Base-by-base conservation (phyloP, 2,888 invertebrate species). In the Thecophora atra region DNA sequence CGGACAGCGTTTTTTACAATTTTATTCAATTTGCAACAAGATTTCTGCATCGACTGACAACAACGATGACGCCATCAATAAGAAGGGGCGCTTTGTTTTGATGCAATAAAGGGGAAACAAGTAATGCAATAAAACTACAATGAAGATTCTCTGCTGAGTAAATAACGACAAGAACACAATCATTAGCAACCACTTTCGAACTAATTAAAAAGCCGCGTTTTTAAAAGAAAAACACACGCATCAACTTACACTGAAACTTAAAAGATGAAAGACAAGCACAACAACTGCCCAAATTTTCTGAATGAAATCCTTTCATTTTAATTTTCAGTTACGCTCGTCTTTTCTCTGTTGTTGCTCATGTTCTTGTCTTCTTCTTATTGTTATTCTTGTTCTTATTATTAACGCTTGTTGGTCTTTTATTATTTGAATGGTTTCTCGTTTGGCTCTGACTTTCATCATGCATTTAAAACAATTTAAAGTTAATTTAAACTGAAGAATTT, bases 291-390 rank as follows among this genome's bases (percentile, higher is more conserved):
- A 30, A 11, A 7, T 28, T 24, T 58, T 58, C 26, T 58, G 58
- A 58, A 58, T 54, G 11, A 19, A 54, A 54, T 54, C 54, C 54
- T 54, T 58, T 58, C 58, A 58, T 58, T 58, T 21, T 19, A 44
- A 17, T 37, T 52, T 26, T n/a, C n/a, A n/a, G n/a, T n/a, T n/a
- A 42, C n/a, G n/a, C n/a, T n/a, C n/a, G n/a, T n/a, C n/a, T n/a
- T n/a, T n/a, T n/a, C n/a, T 19, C n/a, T n/a, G 37, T 26, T 58
- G 28, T 60, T 58, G 52, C 30, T 52, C 26, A 24, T 66, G 19
- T 4, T 66, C 66, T 70, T 42, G 65, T 66, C n/a, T 44, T 58
- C 56, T 69, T 6, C 37, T 37, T n/a, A n/a, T n/a, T n/a, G n/a
- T n/a, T n/a, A n/a, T n/a, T n/a, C n/a, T n/a, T n/a, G n/a, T n/a